These are phyloP conservation scores for Perognathus longimembris DNA, from an alignment of 2,113 vertebrate genomes.

Conservation along the genomic window DNA sequence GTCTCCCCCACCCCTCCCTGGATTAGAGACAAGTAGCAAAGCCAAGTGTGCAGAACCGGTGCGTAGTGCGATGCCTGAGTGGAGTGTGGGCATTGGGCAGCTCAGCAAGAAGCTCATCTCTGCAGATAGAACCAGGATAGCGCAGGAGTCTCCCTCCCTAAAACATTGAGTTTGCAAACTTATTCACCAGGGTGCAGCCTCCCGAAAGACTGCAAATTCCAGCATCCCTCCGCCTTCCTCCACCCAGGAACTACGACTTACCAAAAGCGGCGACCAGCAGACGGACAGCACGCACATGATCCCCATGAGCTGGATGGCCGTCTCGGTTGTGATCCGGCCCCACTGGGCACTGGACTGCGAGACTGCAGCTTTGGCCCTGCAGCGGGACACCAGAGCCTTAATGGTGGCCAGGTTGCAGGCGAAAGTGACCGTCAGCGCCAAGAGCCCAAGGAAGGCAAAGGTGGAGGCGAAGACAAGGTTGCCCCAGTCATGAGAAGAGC, in stretches of 20 bases:
- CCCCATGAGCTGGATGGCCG: constrained; percentile 94
- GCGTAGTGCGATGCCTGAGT: no score
- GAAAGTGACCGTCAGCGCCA: constrained; percentile 91
- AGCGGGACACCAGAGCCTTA: constrained; percentile 91
- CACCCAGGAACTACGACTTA: constrained; percentile 83
- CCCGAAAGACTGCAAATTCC: background rate
- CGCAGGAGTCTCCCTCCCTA: background rate
- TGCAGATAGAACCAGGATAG: background rate
- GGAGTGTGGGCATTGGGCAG: background rate
- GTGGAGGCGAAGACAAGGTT: constrained; percentile 91
- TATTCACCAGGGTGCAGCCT: background rate
- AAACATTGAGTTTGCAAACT: background rate
- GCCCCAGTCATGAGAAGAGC: constrained; percentile 78
- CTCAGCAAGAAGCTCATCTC: background rate
- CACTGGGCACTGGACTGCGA: constrained; percentile 91
- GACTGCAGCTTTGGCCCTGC: constrained; percentile 86
- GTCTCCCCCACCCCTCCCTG: no score
- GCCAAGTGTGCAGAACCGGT: background rate
- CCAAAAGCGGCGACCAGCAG: constrained; percentile 97
- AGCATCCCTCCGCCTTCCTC: background rate
- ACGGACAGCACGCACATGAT: constrained; percentile 96
- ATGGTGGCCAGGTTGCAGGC: constrained; percentile 95
- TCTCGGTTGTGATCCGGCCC: constrained; percentile 95
- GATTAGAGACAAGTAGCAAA: background rate
- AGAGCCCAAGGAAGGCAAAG: constrained; percentile 93